These are phyloP conservation scores for Philypnodon macrostomus DNA, from an alignment of 2,797 vertebrate species.

Conservation along the genomic window DNA sequence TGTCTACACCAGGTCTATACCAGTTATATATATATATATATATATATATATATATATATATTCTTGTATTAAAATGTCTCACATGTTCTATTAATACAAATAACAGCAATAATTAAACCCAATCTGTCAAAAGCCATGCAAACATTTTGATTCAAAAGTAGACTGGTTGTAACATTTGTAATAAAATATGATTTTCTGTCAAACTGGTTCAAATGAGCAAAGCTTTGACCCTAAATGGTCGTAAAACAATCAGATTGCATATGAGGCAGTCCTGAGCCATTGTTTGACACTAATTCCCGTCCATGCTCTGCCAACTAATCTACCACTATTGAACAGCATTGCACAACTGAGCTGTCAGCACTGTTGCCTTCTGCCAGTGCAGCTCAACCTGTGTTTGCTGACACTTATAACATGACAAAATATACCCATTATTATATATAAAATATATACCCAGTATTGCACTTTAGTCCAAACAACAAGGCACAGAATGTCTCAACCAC, in stretches of 20 bases:
- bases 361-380: constrained; percentile 41
- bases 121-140: too few species aligned
- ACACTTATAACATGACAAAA: background rate
- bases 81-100: too few species aligned
- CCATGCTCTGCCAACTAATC: constrained; percentile 39
- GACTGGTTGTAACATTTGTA: too few species aligned
- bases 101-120: too few species aligned
- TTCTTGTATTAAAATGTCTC: too few species aligned
- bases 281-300: constrained; percentile 66
- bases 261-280: constrained; percentile 52
- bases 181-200: constrained; percentile 4
- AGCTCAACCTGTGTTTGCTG: too few species aligned
- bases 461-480: too few species aligned
- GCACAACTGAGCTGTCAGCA: constrained; percentile 68
- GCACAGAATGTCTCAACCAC: too few species aligned
- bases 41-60: too few species aligned
- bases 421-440: background rate
- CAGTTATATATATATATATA: too few species aligned
- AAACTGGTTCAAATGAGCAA: constrained; percentile 21
- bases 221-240: constrained; percentile 34
- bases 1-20: too few species aligned
- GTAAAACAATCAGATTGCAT: constrained; percentile 59
- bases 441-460: too few species aligned
- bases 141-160: background rate
- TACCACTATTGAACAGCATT: constrained; percentile 41